Base-by-base conservation (phyloP, 2,888 invertebrate species). In the Phragmatobia fuliginosa region DNA sequence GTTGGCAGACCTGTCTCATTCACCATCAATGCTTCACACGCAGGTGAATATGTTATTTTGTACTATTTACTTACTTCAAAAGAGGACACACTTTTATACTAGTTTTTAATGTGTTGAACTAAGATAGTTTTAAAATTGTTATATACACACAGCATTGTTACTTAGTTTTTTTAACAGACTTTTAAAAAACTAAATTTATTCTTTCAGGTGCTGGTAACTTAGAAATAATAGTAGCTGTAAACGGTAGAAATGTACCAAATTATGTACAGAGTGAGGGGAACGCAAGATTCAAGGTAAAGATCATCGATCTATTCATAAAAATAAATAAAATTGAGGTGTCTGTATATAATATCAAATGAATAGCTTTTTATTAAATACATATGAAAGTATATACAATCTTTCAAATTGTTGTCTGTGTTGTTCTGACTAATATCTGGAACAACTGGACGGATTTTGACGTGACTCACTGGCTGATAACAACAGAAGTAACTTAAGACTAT, bases 261-360 rank as follows among this genome's bases (percentile, higher is more conserved):
- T 99, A 99, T 90, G 99, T 99, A 1, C 98, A 99, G 87, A 98
- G 99, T 60, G 99, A 99, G 95, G 99, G 99, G 58, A 99, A 99
- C 90, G 99, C 99, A 0, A 97, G 98, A 83, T 99, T 99, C 87
- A 97, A 97, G 92, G 97, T 97, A 84, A 70, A 58, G 1, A 41
- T 41, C 11, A 32, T 18, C 6, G 4, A 4, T n/a, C 3, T 6
- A 16, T 28, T 16, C 14, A 4, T n/a, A 21, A n/a, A 45, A 6
- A 7, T n/a, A 21, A 25, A 11, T 3, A 11, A 25, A n/a, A 25
- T n/a, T n/a, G n/a, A n/a, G n/a, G n/a, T n/a, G n/a, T n/a, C n/a
- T n/a, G n/a, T n/a, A n/a, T n/a, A n/a, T n/a, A n/a, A n/a, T n/a
- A n/a, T n/a, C n/a, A n/a, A n/a, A n/a, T n/a, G n/a, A n/a, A n/a